Conservation (phyloP, 2,113 vertebrate species). For the Isichthys henryi region DNA sequence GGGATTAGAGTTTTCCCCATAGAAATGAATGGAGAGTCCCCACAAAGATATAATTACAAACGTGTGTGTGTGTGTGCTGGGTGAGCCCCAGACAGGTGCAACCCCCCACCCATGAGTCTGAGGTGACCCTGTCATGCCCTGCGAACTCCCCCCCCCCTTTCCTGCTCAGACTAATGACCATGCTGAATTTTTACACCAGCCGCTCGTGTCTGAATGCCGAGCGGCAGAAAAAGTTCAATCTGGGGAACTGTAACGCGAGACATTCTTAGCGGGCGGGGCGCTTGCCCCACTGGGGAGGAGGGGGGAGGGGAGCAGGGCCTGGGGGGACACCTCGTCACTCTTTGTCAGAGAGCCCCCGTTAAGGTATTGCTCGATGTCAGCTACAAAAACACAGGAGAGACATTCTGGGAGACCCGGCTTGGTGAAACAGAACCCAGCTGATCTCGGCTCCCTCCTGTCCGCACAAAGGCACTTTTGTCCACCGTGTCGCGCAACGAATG, state of each 20-base stretch:
- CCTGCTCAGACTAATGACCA: background rate
- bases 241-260: background rate
- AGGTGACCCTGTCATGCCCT: background rate
- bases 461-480: constrained; percentile 56
- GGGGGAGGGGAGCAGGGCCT: background rate
- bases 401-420: constrained; percentile 35
- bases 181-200: background rate
- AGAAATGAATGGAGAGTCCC: too few species aligned
- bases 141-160: background rate
- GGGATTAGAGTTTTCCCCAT: too few species aligned
- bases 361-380: background rate
- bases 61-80: too few species aligned
- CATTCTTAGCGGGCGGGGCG: background rate
- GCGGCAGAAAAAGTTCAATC: background rate
- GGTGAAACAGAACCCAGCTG: constrained; percentile 55
- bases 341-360: background rate
- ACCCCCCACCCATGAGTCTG: background rate
- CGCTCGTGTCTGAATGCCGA: background rate
- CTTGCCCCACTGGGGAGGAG: background rate
- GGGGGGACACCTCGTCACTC: background rate
- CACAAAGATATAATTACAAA: too few species aligned
- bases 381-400: background rate
- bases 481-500: constrained; percentile 20
- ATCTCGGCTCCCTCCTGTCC: constrained; percentile 27
- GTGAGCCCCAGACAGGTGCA: background rate